Base-by-base conservation (phyloP, 1,140 invertebrate species). In the Branchinecta lynchi region DNA sequence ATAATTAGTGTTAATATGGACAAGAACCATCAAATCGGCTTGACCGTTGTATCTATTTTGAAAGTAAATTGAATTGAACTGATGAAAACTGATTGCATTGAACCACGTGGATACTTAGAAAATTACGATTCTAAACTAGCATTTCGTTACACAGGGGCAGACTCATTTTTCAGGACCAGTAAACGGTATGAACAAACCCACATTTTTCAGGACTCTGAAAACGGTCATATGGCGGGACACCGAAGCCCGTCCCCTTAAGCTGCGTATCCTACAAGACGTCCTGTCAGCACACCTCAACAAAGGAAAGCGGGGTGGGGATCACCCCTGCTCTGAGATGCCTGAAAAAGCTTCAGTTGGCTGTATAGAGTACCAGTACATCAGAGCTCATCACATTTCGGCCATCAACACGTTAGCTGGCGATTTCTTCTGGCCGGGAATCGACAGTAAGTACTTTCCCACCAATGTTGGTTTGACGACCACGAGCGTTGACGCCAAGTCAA, bases 361-460 rank as follows among this genome's bases (percentile, higher is more conserved):
- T 1, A 83, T 90, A n/a, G 87, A 93, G 79, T 94, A 87, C 79
- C 89, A 87, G 71, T 94, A 93, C 77, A 85, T 94, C 2, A 82
- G 87, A 44, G 89, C 91, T 8, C 86, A 92, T 75, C 90, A 93
- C 76, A 89, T 95, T 71, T 86, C 90, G 3, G 88, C 89, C 0
- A 85, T 94, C 44, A 94, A 94, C 79, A 85, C 84, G 67, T 76
- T 94, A 9, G 90, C 89, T 68, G 83, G 85, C 71, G 84, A 88
- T 74, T 89, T 86, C 76, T 95, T 94, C 78, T 95, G 92, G 91
- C 87, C 89, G 9, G 90, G 90, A 45, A 90, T 95, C 71, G 91
- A 95, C 79, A 80, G 90, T 92, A 79, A 85, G 85, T 82, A 67
- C 32, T 32, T 32, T 32, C 32, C 32, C 32, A 32, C 32, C 32